Conservation (phyloP, 1,140 invertebrate species). For the Varroa destructor region DNA sequence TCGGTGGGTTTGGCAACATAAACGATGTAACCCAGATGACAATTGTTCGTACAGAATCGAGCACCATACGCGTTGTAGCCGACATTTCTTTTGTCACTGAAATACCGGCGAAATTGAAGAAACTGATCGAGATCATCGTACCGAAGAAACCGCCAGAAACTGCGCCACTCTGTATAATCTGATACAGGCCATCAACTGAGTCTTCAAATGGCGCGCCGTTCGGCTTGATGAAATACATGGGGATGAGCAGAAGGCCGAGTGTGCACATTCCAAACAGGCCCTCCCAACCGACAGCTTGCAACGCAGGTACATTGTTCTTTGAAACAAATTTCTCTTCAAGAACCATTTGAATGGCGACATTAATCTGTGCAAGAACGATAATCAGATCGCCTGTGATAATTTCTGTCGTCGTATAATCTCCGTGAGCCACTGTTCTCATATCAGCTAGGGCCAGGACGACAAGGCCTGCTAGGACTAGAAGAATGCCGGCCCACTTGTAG, state of each 20-base stretch:
- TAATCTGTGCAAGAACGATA: conserved; percentile 76
- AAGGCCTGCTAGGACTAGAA: conserved; percentile 62
- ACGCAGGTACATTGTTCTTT: conserved; percentile 62
- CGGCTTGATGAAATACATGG: conserved; percentile 63
- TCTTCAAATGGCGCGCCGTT: conserved; percentile 50
- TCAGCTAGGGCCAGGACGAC: conserved; percentile 55
- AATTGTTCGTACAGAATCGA: conserved; percentile 75
- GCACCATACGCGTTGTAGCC: conserved; percentile 78
- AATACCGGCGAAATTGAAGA: conserved; percentile 91
- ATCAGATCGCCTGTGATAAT: conserved; percentile 60
- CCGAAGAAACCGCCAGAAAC: conserved; percentile 55
- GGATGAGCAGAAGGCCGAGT: conserved; percentile 59
- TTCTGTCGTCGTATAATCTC: not conserved
- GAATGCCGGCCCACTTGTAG: conserved; percentile 74
- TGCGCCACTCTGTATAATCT: conserved; percentile 55
- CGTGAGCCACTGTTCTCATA: not conserved
- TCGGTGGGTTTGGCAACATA: conserved; percentile 26
- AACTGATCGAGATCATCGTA: conserved; percentile 79
- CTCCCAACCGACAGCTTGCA: conserved; percentile 78
- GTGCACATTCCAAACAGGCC: conserved; percentile 71
- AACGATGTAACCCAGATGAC: conserved; percentile 75
- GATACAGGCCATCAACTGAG: conserved; percentile 62
- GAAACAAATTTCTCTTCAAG: conserved; percentile 80
- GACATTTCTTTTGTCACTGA: conserved; percentile 87
- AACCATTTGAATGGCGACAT: conserved; percentile 82